phyloP scores from a whole-genome alignment of 1,140 invertebrate genomes.

The Lysiphlebus fabarum region DNA sequence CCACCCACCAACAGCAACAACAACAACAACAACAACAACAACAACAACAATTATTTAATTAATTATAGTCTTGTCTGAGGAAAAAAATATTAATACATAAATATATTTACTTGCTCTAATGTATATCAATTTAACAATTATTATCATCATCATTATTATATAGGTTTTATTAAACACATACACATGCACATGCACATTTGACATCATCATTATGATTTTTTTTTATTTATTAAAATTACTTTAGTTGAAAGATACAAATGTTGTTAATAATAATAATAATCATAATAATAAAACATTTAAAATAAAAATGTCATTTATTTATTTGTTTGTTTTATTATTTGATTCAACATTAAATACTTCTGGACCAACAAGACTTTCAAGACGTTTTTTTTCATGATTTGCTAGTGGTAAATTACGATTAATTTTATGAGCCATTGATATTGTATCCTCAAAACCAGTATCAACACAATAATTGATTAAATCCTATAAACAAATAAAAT shows the following conservation, averaged over 20 bases:
- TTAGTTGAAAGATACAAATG: conserved; percentile 2
- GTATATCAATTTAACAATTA: too few relatives aligned
- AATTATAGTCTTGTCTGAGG: too few relatives aligned
- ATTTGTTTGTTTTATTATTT: conserved; percentile 7
- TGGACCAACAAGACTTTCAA: conserved; percentile 6
- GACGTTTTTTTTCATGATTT: conserved; percentile 7
- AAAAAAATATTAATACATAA: conserved; percentile 53
- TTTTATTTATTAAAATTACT: too few relatives aligned
- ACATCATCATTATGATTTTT: too few relatives aligned
- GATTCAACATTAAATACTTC: not conserved
- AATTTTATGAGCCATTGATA: conserved; percentile 12
- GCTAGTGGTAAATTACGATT: conserved; percentile 3
- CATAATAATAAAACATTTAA: too few relatives aligned
- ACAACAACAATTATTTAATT: too few relatives aligned
- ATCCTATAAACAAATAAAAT: conserved; percentile 13
- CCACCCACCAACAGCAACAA: too few relatives aligned
- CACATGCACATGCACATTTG: not conserved
- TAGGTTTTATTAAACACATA: not conserved
- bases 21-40: too few relatives aligned
- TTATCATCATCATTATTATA: too few relatives aligned
- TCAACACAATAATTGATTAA: conserved; percentile 13
- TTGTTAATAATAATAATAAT: too few relatives aligned
- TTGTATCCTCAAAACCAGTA: not conserved
- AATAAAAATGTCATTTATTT: too few relatives aligned
- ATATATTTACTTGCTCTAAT: conserved; percentile 29